Evolutionary conservation across 2,113 vertebrate species (phyloP), one percentile per base, ranked within the genome.

Genomic region (Pluvialis apricaria): DNA sequence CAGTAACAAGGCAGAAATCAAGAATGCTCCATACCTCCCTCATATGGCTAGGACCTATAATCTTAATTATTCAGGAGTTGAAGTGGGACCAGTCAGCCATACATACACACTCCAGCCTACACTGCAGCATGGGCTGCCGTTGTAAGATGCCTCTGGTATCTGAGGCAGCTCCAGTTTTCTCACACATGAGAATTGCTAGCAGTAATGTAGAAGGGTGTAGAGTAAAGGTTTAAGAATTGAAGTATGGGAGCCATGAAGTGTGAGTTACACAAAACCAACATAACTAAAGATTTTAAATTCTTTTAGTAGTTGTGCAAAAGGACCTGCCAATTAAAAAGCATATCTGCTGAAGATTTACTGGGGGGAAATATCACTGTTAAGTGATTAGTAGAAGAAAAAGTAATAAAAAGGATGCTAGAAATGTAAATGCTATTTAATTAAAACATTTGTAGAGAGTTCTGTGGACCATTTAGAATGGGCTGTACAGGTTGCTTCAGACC

Each of bases 221-320:
- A 71, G 11, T 34, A 71, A 75, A 3, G 19, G 15, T 21, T 90
- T 47, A 52, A 93, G 17, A 13, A 32, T 70, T 52, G 38, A 34
- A 21, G 42, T 21, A 45, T 36, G 31, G 51, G 36, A 78, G 31
- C 31, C 51, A 11, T 44, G 26, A 75, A 90, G 13, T 9, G 5
- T 45, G 13, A n/a, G 44, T 75, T 71, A 44, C 29, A 44, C 32
- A 52, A 54, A 68, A 34, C 0, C 14, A 55, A 66, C 0, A 0
- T 14, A 20, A 3, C 18, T 47, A 5, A 17, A 29, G 7, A 9
- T 49, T 34, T 49, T 40, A 12, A 15, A 4, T 40, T 60, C 64
- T n/a, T 22, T 22, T 13, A 13, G 12, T 14, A 45, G 40, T 7
- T 12, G 9, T 64, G 24, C 18, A 49, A 82, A 82, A n/a, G 34